Evolutionary conservation across 2,888 invertebrate genomes (phyloP).

Genomic region (Trachelus troglodyta): DNA sequence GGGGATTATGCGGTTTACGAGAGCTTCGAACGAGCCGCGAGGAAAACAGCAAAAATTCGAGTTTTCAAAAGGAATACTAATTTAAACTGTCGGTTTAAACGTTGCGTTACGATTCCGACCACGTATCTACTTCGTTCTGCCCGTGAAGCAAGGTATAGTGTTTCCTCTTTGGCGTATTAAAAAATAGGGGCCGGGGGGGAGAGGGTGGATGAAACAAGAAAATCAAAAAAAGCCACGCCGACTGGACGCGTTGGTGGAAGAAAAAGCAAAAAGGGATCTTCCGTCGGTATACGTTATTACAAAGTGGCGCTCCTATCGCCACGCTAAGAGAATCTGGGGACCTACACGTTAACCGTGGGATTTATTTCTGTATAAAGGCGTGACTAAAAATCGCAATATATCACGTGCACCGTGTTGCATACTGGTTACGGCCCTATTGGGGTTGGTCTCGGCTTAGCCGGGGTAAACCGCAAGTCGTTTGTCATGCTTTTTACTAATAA

Average conservation of each 20-base stretch:
- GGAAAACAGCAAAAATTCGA: not conserved
- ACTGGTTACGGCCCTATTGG: constrained; percentile 51
- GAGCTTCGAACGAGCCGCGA: not conserved
- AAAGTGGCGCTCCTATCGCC: not conserved
- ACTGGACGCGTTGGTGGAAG: not conserved
- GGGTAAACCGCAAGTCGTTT: constrained; percentile 58
- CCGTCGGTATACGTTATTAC: constrained; percentile 12
- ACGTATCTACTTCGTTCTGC: not conserved
- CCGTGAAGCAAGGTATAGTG: not conserved
- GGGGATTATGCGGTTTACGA: constrained; percentile 10
- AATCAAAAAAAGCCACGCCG: not conserved
- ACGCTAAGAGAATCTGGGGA: constrained; percentile 44
- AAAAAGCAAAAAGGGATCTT: not conserved
- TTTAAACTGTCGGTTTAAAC: not conserved
- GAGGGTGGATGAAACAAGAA: not conserved
- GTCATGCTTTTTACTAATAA: constrained; percentile 61
- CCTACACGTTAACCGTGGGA: constrained; percentile 48
- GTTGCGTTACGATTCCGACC: not conserved
- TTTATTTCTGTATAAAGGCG: constrained; percentile 59
- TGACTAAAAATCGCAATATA: constrained; percentile 60
- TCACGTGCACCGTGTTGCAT: constrained; percentile 49
- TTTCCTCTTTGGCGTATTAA: not conserved
- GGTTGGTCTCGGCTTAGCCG: constrained; percentile 49
- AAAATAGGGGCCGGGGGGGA: not conserved
- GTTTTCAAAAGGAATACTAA: not conserved